These are phyloP conservation scores for Gavia stellata DNA, from an alignment of 2,113 vertebrate genomes.

Conservation along the genomic window DNA sequence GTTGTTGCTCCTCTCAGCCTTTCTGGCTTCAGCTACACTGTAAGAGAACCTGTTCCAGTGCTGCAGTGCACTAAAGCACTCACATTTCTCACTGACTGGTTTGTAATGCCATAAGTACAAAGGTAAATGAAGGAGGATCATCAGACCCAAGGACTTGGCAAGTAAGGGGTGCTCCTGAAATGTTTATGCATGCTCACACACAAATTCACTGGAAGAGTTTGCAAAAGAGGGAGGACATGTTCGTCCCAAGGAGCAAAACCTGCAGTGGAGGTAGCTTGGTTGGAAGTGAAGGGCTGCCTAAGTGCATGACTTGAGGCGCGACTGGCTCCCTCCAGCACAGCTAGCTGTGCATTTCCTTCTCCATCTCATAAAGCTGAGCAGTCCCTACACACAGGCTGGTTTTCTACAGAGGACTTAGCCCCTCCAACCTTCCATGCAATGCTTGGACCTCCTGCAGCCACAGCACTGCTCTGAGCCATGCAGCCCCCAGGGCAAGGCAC, in stretches of 20 bases:
- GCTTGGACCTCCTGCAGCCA: background rate
- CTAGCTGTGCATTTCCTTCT: background rate
- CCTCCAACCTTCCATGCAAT: rapidly evolving
- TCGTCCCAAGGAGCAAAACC: background rate
- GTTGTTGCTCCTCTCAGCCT: background rate
- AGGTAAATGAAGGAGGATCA: background rate
- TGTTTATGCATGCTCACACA: background rate
- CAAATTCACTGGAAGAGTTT: background rate
- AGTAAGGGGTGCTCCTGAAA: background rate
- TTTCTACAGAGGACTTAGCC: background rate
- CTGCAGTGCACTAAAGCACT: background rate
- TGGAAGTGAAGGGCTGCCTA: background rate
- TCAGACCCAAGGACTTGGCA: background rate
- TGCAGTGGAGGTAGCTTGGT: background rate
- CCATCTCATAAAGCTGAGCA: background rate
- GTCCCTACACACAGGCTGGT: background rate
- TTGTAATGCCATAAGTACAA: background rate
- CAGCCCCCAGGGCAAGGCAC: background rate
- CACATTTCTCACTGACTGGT: background rate
- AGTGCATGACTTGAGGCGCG: rapidly evolving
- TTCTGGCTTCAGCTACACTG: background rate
- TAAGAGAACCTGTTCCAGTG: background rate
- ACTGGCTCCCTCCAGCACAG: background rate
- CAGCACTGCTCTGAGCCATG: background rate
- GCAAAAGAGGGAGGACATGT: background rate